Evolutionary conservation across 2,113 vertebrate species (phyloP).

Genomic region (cat (Felis catus)): F.catus_Fca126_mat1.0 CM031427.1:7899501-7900000

Average conservation of each 20-base stretch:
- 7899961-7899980: not conserved
- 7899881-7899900: not conserved
- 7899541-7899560: not conserved
- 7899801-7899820: not conserved
- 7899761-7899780: not conserved
- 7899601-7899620: not conserved
- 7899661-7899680: not conserved
- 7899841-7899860: not conserved
- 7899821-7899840: not conserved
- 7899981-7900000: not conserved
- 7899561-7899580: not conserved
- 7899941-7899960: not conserved
- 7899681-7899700: not conserved
- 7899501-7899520: not conserved
- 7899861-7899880: not conserved
- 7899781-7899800: not conserved
- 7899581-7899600: not conserved
- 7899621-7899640: not conserved
- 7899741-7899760: not conserved
- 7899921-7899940: not conserved
- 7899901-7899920: not conserved
- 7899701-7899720: not conserved
- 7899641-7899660: not conserved
- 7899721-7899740: not conserved
- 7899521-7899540: not conserved